Evolutionary conservation across 30 jellyfish, hydroid and myxozoan species (phyloP), one percentile per base, ranked within the genome.

Genomic region (Aurelia sp.): DNA sequence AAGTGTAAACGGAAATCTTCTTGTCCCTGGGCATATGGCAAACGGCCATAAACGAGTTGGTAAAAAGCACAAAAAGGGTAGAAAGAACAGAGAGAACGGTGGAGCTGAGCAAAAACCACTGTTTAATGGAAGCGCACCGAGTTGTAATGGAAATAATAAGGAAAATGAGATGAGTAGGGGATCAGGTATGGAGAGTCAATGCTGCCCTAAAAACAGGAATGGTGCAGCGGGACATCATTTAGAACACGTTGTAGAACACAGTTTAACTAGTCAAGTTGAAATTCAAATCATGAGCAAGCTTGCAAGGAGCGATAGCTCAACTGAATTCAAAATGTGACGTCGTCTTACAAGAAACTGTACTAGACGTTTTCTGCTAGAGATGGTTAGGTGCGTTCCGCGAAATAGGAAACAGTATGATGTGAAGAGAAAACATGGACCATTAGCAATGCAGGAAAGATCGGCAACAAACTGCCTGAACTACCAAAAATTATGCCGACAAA

Each of bases 11-110:
- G 81, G 84, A 17, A 81, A 27, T 17, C 65, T 20, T 21, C 68
- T 41, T 1, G 47, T 24, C 48, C 51, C 86, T 13, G n/a, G 35
- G 0, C 73, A 19, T 19, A 24, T 41, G 1, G n/a, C 33, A 4
- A 18, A 40, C 16, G 86, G 74, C 35, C 30, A 20, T 4, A 74
- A 58, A 40, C 58, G 60, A 72, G 59, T 16, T 51, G 86, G 86
- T 4, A 74, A 74, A 31, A 58, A 53, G 62, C 55, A 30, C 22
- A 74, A 33, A 38, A 52, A 55, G 61, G 30, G 61, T n/a, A 58
- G 74, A 53, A 63, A 74, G 20, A 27, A 50, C 16, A 76, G 44
- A 20, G 87, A 58, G 44, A 60, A 59, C 44, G 74, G 87, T 51
- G 19, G 65, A 11, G 77, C 76, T 20, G 87, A 76, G 50, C 76